Conservation (phyloP, 2,113 vertebrate genomes). For the Trachemys scripta region DNA sequence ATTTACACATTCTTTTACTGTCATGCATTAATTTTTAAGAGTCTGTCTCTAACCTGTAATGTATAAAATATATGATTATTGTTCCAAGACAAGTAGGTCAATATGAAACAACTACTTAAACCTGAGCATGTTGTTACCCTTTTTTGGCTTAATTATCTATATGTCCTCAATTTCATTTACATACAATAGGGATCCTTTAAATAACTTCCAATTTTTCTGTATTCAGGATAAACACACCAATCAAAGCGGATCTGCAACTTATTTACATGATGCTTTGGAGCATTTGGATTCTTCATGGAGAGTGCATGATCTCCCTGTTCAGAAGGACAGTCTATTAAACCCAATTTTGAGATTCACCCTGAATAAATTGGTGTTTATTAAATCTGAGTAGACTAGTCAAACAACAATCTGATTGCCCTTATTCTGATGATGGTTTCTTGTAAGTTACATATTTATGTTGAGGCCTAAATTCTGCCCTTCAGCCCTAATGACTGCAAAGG, state of each 20-base stretch:
- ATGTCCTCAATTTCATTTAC: background rate
- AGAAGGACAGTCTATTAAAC: rapidly evolving
- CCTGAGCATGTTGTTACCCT: background rate
- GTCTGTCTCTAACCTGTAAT: background rate
- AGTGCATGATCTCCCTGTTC: background rate
- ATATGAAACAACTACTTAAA: background rate
- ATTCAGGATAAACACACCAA: background rate
- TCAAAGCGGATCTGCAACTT: background rate
- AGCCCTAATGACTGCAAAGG: background rate
- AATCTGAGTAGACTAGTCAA: background rate
- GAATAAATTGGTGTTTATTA: rapidly evolving
- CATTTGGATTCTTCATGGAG: background rate
- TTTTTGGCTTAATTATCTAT: background rate
- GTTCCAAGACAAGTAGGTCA: background rate
- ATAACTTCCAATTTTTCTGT: background rate
- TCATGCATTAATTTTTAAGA: background rate
- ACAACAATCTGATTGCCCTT: background rate
- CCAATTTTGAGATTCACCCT: background rate
- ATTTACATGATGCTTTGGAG: background rate
- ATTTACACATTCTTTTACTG: background rate
- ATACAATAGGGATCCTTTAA: background rate
- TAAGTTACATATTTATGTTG: background rate
- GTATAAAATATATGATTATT: background rate
- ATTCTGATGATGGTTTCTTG: background rate
- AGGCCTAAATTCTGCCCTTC: background rate